These are phyloP conservation scores for Blastobasis lacticolella DNA, from an alignment of 2,888 invertebrate genomes.

Conservation along the genomic window DNA sequence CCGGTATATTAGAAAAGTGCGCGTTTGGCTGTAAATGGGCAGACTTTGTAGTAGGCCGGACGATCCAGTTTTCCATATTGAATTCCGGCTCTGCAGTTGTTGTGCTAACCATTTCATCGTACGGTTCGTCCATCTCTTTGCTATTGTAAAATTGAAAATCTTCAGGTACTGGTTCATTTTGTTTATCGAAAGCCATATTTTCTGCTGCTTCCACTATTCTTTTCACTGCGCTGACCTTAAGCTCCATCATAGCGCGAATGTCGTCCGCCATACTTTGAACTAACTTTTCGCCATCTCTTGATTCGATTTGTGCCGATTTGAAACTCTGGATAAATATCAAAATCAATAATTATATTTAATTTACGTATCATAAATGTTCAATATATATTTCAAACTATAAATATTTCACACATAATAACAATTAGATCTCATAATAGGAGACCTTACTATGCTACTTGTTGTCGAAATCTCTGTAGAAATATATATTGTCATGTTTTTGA, in stretches of 20 bases:
- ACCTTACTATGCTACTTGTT: no score
- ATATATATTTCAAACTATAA: no score
- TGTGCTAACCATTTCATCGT: conserved; percentile 62
- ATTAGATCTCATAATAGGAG: no score
- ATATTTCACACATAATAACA: no score
- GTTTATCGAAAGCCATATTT: conserved; percentile 80
- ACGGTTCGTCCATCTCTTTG: conserved; percentile 78
- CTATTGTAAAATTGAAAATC: conserved; percentile 81
- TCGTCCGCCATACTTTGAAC: conserved; percentile 89
- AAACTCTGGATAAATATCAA: conserved; percentile 75
- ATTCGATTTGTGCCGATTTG: conserved; percentile 83
- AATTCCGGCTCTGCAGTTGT: conserved; percentile 72
- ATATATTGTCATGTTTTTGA: no score
- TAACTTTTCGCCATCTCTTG: conserved; percentile 84
- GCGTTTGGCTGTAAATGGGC: conserved; percentile 79
- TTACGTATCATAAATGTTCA: no score
- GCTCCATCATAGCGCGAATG: conserved; percentile 90
- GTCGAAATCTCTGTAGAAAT: no score
- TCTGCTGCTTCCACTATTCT: conserved; percentile 93
- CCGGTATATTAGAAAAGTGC: conserved; percentile 85
- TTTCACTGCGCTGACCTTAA: conserved; percentile 90
- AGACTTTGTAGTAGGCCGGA: conserved; percentile 73
- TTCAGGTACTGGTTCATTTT: conserved; percentile 69
- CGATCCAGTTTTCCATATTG: conserved; percentile 65
- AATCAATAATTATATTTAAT: no score